phyloP scores from a whole-genome alignment of 2,113 vertebrate species.

The Muntiacus muntjak region DNA sequence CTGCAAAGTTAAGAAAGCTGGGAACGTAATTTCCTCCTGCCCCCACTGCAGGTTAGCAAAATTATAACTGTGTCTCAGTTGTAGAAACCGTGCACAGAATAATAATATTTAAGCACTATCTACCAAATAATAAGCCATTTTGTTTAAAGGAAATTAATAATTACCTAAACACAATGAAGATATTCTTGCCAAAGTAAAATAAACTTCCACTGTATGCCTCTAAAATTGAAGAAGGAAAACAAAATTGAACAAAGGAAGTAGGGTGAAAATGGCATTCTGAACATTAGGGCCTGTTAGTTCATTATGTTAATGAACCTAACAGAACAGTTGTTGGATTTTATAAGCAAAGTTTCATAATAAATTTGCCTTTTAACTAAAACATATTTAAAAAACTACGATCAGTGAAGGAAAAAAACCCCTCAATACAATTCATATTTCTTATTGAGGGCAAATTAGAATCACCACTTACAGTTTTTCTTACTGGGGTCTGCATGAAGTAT shows the following conservation, averaged over 20 bases:
- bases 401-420: neutral
- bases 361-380: neutral
- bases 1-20: neutral
- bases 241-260: neutral
- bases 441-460: neutral
- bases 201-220: neutral
- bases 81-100: constrained; percentile 1
- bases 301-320: neutral
- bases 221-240: neutral
- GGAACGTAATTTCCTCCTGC: neutral
- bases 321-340: neutral
- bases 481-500: neutral
- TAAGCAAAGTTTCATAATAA: neutral
- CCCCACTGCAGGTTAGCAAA: neutral
- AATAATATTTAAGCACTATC: constrained; percentile 43
- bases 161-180: neutral
- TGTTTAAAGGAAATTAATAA: neutral
- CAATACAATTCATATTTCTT: neutral
- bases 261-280: neutral
- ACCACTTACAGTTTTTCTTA: neutral
- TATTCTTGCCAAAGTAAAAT: neutral
- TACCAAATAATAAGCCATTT: neutral
- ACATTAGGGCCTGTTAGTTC: neutral
- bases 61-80: neutral
- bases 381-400: neutral